phyloP scores from a whole-genome alignment of 2,113 vertebrate genomes.

The Erythrocercus mccallii region DNA sequence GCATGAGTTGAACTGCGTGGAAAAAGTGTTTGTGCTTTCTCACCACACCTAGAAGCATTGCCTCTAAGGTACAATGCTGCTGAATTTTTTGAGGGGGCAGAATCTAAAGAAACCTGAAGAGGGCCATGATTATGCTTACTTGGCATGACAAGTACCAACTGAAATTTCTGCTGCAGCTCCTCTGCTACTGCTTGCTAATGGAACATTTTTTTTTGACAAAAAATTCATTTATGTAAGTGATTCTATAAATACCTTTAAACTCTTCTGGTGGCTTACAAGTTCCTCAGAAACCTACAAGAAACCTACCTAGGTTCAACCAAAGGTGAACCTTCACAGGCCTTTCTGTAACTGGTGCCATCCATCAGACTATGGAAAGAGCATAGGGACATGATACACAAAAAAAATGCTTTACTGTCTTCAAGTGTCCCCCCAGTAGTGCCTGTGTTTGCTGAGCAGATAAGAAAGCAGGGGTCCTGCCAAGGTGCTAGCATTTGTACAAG shows the following conservation, averaged over 20 bases:
- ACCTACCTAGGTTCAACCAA: neutral
- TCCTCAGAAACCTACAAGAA: neutral
- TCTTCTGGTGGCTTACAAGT: neutral
- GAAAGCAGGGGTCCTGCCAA: neutral
- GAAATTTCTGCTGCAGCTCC: neutral
- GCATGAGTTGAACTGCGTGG: conserved; percentile 17
- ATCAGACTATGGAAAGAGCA: neutral
- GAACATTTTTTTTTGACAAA: neutral
- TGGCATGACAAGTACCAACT: neutral
- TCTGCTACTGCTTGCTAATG: neutral
- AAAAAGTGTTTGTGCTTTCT: conserved; percentile 27
- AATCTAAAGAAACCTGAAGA: neutral
- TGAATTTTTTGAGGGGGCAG: neutral
- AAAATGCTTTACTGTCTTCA: neutral
- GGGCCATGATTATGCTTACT: neutral
- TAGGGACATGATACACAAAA: accelerated
- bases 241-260: neutral
- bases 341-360: neutral
- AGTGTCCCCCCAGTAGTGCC: neutral
- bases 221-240: neutral
- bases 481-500: neutral
- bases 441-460: neutral
- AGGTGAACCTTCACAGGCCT: neutral
- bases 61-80: neutral
- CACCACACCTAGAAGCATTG: neutral